These are phyloP conservation scores for Ennomos quercinarius DNA, from an alignment of 2,888 invertebrate genomes.

Conservation along the genomic window DNA sequence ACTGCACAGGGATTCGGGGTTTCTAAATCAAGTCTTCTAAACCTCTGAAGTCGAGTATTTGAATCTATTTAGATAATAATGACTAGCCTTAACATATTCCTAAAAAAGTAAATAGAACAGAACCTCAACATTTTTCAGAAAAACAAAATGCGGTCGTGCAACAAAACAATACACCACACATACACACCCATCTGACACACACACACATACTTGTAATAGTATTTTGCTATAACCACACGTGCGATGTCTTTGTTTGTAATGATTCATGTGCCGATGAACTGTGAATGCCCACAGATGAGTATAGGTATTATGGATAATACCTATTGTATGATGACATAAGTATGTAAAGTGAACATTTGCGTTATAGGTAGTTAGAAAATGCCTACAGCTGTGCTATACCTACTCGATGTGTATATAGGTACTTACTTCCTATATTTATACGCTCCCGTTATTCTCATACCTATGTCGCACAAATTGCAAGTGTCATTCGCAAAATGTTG, in stretches of 20 bases:
- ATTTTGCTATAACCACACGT: constrained; percentile 24
- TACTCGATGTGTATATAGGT: no score
- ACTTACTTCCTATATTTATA: no score
- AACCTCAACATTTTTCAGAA: neutral
- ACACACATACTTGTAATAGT: neutral
- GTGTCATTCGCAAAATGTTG: no score
- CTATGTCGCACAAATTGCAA: no score
- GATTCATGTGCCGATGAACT: constrained; percentile 26
- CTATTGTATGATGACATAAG: constrained; percentile 5
- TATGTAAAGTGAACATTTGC: constrained; percentile 1
- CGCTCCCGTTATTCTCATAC: no score
- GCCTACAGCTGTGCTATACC: neutral
- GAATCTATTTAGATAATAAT: no score
- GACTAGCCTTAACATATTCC: no score
- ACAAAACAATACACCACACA: constrained; percentile 22
- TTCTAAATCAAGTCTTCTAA: no score
- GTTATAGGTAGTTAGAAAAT: neutral
- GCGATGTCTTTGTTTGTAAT: constrained; percentile 23
- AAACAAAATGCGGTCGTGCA: constrained; percentile 30
- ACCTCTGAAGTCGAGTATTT: no score
- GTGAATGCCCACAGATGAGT: constrained; percentile 6
- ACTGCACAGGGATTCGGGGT: no score
- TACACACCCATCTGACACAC: neutral
- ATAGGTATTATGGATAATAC: constrained; percentile 4
- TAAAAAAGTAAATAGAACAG: no score